These are phyloP conservation scores for Enhydra lutris DNA, from an alignment of 2,113 vertebrate genomes.

Conservation along the genomic window DNA sequence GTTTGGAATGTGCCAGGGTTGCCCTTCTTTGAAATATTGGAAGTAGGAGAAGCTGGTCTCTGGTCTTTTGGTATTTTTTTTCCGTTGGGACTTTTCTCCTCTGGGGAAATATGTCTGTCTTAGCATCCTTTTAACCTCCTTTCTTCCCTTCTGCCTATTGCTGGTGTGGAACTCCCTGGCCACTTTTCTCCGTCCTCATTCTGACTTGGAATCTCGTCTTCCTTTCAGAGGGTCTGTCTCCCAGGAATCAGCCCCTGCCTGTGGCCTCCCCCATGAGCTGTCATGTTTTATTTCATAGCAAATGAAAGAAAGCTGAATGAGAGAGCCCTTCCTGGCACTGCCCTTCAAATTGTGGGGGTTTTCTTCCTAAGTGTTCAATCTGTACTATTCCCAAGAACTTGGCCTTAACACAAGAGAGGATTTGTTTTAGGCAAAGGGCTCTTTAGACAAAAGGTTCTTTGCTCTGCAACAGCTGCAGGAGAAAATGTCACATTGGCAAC, in stretches of 20 bases:
- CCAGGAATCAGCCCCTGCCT: not conserved
- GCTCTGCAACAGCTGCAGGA: constrained; percentile 56
- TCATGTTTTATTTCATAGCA: constrained; percentile 12
- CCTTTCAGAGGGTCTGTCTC: not conserved
- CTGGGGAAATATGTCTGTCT: not conserved
- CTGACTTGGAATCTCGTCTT: not conserved
- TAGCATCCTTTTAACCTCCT: not conserved
- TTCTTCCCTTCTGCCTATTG: not conserved
- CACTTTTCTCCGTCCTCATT: not conserved
- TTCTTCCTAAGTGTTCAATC: not conserved
- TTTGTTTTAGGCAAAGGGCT: constrained; percentile 46
- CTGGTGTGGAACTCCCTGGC: not conserved
- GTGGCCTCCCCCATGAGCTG: not conserved
- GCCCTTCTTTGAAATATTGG: not conserved
- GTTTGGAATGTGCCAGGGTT: not conserved
- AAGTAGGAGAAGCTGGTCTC: not conserved
- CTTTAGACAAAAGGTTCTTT: constrained; percentile 60
- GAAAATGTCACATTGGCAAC: not conserved
- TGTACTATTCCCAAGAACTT: constrained; percentile 29
- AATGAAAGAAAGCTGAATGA: not conserved
- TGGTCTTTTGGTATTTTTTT: not conserved
- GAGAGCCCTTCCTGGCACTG: not conserved
- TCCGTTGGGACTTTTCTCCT: not conserved
- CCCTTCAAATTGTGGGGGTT: not conserved
- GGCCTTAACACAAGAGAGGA: constrained; percentile 51